Conservation (phyloP, 2,888 invertebrate genomes). For the Eupithecia tripunctaria region DNA sequence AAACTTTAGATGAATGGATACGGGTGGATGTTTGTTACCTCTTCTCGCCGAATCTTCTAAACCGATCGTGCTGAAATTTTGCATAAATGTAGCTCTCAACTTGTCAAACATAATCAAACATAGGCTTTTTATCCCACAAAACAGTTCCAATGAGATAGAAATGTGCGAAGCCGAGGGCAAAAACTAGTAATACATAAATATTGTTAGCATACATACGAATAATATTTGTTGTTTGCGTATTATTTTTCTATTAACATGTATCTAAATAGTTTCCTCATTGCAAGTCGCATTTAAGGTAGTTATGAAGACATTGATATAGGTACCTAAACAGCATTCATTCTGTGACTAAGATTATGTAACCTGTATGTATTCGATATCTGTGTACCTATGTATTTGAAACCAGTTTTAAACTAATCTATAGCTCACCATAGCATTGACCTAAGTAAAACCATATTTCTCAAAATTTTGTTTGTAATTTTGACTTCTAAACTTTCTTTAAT, state of each 20-base stretch:
- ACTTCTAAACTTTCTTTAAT: no score
- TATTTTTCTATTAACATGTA: not conserved
- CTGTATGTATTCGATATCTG: not conserved
- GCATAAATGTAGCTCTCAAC: no score
- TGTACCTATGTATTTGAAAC: not conserved
- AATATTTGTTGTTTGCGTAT: not conserved
- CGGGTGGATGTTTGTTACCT: no score
- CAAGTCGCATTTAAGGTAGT: not conserved
- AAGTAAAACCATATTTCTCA: not conserved
- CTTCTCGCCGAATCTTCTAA: no score
- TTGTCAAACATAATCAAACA: no score
- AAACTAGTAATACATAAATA: no score
- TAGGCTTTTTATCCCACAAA: no score
- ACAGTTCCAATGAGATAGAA: no score
- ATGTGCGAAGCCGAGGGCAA: no score
- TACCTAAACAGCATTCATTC: not conserved
- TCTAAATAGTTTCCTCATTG: slow-evolving; percentile 4
- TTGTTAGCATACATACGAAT: not conserved
- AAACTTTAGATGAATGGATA: no score
- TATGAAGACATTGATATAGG: not conserved
- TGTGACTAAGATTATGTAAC: not conserved
- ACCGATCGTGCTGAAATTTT: no score
- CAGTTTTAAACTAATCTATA: not conserved
- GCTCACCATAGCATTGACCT: not conserved
- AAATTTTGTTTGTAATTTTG: not conserved